Percentiles rank a stretch among this genome's conserved stretches.
Evolutionary conservation across 2,888 invertebrate genomes (phyloP).

Genomic region (Myopa testacea): DNA sequence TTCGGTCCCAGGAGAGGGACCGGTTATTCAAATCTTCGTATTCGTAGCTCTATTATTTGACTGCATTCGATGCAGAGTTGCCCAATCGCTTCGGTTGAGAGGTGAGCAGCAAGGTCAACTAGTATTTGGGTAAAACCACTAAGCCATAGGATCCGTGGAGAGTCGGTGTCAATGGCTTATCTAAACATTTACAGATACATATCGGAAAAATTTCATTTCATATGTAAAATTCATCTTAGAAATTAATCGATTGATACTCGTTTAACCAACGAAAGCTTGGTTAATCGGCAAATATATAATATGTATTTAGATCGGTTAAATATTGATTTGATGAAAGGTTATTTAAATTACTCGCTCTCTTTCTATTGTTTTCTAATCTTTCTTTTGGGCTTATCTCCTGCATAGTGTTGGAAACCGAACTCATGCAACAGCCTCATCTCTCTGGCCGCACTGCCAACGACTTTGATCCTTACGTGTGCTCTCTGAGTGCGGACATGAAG

Average conservation of each 20-base stretch:
- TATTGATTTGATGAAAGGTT: background rate
- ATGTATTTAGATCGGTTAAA: background rate
- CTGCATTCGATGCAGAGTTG: background rate
- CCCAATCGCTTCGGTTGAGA: background rate
- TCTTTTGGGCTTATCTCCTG: slow-evolving; percentile 33
- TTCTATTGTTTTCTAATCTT: background rate
- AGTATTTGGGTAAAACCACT: background rate
- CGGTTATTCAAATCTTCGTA: background rate
- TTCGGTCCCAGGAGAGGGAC: background rate
- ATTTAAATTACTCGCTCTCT: background rate
- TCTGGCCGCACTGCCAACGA: slow-evolving; percentile 58
- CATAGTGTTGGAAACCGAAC: slow-evolving; percentile 68
- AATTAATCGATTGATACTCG: too few relatives aligned
- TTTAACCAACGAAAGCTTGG: background rate
- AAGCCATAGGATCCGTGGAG: background rate
- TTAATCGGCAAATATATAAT: background rate
- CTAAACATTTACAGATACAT: background rate
- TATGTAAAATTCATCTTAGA: too few relatives aligned
- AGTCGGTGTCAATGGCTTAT: background rate
- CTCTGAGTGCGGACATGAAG: slow-evolving; percentile 68
- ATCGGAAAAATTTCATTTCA: too few relatives aligned
- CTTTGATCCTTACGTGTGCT: slow-evolving; percentile 66
- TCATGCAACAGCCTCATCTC: slow-evolving; percentile 60
- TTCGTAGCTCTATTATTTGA: background rate
- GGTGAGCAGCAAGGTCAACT: slow-evolving; percentile 13